Evolutionary conservation across 2,888 invertebrate species (phyloP).

Genomic region (Andrena dorsata): DNA sequence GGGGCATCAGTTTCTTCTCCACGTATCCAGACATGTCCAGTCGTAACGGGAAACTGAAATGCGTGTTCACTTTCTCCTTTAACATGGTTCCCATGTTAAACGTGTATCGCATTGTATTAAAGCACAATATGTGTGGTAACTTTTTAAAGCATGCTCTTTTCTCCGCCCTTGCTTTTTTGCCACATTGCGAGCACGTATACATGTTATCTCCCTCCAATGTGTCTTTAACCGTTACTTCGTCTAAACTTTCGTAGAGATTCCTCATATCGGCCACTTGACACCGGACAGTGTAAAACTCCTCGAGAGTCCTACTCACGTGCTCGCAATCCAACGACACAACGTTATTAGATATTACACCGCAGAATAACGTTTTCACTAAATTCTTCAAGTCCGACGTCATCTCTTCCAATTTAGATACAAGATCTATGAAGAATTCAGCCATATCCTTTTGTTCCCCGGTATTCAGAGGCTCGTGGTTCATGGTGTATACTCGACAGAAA

Average conservation of each 20-base stretch:
- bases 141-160: conserved; percentile 98
- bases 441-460: conserved; percentile 99
- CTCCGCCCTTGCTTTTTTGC: conserved; percentile 97
- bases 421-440: conserved; percentile 99
- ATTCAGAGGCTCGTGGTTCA: conserved; percentile 98
- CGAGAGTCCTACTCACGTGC: conserved; percentile 96
- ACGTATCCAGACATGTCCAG: conserved; percentile 98
- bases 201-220: conserved; percentile 98
- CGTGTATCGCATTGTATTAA: conserved; percentile 98
- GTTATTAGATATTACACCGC: conserved; percentile 97
- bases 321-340: conserved; percentile 98
- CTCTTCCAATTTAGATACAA: conserved; percentile 97
- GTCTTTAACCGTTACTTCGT: conserved; percentile 98
- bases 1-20: conserved; percentile 96
- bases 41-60: conserved; percentile 97
- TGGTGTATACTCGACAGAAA: conserved; percentile 98
- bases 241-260: conserved; percentile 96
- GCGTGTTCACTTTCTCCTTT: conserved; percentile 98
- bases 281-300: conserved; percentile 98
- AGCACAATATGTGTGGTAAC: conserved; percentile 96
- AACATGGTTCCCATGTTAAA: conserved; percentile 99
- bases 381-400: conserved; percentile 96
- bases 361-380: conserved; percentile 95
- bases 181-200: conserved; percentile 98
- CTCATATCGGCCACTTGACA: conserved; percentile 99